phyloP scores from a whole-genome alignment of 2,113 vertebrate genomes.

The Microcebus griseorufus region DNA sequence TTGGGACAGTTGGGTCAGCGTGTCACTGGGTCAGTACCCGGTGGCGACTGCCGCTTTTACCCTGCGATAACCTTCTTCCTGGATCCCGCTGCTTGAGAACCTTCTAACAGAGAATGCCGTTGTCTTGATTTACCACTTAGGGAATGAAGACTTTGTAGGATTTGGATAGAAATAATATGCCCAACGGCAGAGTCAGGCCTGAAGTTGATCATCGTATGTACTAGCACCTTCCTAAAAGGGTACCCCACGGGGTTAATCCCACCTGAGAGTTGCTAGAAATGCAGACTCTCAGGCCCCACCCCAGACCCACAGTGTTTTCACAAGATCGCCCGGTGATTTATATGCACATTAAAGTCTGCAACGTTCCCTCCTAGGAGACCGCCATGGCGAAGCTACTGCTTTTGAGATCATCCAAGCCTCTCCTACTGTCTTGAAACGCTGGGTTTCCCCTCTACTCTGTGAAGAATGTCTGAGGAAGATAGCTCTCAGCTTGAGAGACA shows the following conservation, averaged over 20 bases:
- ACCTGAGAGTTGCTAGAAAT: neutral
- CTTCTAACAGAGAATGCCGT: neutral
- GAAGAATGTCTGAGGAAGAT: conserved; percentile 23
- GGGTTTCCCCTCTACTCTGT: neutral
- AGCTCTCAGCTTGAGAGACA: neutral
- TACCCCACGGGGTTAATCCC: neutral
- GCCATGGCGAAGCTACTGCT: neutral
- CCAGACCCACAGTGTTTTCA: neutral
- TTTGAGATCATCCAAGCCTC: neutral
- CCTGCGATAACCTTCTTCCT: neutral
- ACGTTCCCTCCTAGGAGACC: neutral
- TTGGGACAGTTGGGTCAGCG: neutral
- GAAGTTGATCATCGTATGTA: neutral
- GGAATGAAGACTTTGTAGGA: neutral
- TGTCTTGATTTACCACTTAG: neutral
- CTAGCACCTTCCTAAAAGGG: neutral
- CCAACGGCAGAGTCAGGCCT: neutral
- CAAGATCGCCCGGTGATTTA: neutral
- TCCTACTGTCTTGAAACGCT: neutral
- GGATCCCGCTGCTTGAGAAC: neutral
- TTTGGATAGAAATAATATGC: neutral
- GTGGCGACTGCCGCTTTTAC: neutral
- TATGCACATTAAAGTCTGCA: neutral
- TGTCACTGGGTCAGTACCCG: too few species aligned
- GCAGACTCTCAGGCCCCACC: neutral